Percentiles rank a stretch among this genome's conserved stretches.
Evolutionary conservation across 2,113 vertebrate genomes (phyloP).

Genomic region (Empidonax alnorum): DNA sequence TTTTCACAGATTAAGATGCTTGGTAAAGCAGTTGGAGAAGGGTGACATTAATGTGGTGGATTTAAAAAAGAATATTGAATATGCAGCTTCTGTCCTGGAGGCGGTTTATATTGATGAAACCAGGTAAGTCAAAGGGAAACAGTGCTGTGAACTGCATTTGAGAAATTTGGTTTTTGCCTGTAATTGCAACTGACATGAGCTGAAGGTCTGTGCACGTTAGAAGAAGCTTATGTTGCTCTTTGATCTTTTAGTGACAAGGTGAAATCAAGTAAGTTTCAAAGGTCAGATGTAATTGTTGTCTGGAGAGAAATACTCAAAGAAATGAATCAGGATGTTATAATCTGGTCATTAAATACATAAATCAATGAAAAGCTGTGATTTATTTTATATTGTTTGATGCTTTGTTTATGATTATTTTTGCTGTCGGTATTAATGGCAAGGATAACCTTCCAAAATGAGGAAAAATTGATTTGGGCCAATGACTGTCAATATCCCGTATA

Average conservation of each 20-base stretch:
- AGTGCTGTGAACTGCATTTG: not conserved
- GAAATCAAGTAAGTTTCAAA: not conserved
- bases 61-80: conserved; percentile 94
- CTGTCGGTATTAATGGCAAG: not conserved
- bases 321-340: not conserved
- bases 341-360: not conserved
- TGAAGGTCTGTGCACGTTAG: not conserved
- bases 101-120: conserved; percentile 98
- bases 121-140: conserved; percentile 72
- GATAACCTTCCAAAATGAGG: not conserved
- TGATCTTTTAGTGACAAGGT: not conserved
- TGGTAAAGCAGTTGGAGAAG: conserved; percentile 93
- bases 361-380: conserved; percentile 2
- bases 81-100: conserved; percentile 93
- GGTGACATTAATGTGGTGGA: conserved; percentile 91
- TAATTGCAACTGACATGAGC: not conserved
- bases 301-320: not conserved
- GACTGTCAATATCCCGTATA: not conserved
- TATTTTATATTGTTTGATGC: not conserved
- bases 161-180: not conserved
- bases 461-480: not conserved
- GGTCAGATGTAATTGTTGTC: not conserved
- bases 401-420: conserved; percentile 22
- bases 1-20: conserved; percentile 86
- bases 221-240: not conserved